Conservation (phyloP, 30 jellyfish, hydroid and myxozoan genomes). For the Hydra vulgaris region DNA sequence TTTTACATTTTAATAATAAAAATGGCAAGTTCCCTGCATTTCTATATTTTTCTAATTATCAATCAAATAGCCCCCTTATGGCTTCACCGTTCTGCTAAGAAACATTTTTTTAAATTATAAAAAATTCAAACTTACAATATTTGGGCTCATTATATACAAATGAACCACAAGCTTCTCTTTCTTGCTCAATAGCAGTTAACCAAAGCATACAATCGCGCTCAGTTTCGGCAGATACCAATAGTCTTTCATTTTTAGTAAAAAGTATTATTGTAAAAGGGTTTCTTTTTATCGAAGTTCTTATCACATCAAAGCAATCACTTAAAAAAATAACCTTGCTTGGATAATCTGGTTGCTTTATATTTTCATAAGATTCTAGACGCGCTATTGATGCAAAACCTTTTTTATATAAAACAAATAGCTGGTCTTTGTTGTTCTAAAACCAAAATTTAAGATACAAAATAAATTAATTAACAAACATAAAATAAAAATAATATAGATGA, state of each 20-base stretch:
- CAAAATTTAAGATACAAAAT: no score
- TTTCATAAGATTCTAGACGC: background rate
- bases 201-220: background rate
- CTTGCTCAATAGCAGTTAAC: background rate
- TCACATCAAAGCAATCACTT: slow-evolving; percentile 5
- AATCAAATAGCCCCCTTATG: no score
- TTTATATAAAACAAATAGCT: background rate
- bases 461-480: no score
- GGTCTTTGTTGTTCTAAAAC: background rate
- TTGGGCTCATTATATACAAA: background rate
- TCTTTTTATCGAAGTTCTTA: background rate
- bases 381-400: background rate
- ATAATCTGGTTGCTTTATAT: background rate
- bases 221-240: background rate
- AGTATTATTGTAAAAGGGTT: slow-evolving; percentile 2
- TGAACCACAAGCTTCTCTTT: background rate
- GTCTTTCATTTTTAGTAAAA: background rate
- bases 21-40: no score
- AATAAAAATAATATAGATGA: no score
- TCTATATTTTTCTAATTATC: no score
- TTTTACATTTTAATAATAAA: background rate
- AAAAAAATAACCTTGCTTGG: background rate
- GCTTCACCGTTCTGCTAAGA: no score
- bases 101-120: no score
- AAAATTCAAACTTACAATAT: background rate